Conservation (phyloP, 2,797 vertebrate species). For the Chromobotia macracanthus region DNA sequence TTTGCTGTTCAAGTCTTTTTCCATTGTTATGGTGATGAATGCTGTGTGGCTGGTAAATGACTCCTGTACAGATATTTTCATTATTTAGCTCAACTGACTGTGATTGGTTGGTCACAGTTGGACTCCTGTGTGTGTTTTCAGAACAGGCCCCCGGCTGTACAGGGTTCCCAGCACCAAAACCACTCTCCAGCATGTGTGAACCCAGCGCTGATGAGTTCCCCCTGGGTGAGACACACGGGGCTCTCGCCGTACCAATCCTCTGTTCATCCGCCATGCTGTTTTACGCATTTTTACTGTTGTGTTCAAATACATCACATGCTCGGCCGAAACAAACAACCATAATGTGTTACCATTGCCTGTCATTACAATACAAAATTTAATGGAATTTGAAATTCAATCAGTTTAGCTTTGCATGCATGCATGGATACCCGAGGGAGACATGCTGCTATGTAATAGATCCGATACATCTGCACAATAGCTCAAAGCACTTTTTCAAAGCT, state of each 20-base stretch:
- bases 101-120: constrained; percentile 62
- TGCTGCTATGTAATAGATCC: background rate
- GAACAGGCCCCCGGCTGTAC: constrained; percentile 80
- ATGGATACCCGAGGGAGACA: background rate
- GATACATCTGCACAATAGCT: background rate
- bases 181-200: constrained; percentile 75
- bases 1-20: constrained; percentile 39
- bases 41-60: background rate
- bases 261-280: constrained; percentile 14
- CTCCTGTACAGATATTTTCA: constrained; percentile 4
- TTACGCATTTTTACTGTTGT: constrained; percentile 12
- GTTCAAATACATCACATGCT: constrained; percentile 17
- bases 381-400: too few relatives aligned
- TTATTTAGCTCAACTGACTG: constrained; percentile 3
- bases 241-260: constrained; percentile 17
- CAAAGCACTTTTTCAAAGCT: background rate
- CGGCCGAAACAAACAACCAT: background rate
- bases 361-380: background rate
- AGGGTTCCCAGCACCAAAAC: constrained; percentile 72
- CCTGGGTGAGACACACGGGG: constrained; percentile 77
- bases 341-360: background rate
- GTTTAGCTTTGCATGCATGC: constrained; percentile 22
- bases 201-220: constrained; percentile 79
- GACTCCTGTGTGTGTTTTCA: constrained; percentile 71
- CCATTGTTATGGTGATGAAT: constrained; percentile 4